phyloP scores from a whole-genome alignment of 2,113 vertebrate species.

The Ceyx margarethae region DNA sequence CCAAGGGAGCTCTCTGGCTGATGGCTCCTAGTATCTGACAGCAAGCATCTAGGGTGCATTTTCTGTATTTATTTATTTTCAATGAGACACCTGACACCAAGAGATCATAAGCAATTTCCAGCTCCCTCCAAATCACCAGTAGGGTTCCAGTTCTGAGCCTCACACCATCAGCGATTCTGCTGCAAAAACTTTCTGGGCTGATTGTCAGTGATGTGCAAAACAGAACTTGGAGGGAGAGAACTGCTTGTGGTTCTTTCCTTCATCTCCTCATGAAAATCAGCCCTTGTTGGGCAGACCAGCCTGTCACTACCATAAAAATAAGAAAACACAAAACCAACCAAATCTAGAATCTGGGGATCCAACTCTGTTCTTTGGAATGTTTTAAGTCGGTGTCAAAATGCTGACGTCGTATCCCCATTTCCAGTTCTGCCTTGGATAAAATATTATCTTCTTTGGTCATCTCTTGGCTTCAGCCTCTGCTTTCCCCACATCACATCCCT shows the following conservation, averaged over 20 bases:
- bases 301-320: not conserved
- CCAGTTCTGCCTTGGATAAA: not conserved
- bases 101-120: conserved; percentile 62
- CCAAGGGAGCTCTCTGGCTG: conserved; percentile 1
- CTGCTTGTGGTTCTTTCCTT: not conserved
- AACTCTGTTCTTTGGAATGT: not conserved
- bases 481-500: not conserved
- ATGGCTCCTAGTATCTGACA: not conserved
- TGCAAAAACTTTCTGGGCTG: conserved; percentile 27
- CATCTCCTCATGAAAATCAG: not conserved
- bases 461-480: not conserved
- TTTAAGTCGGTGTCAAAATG: not conserved
- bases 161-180: conserved; percentile 27
- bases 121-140: conserved; percentile 20
- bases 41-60: conserved; percentile 9
- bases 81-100: conserved; percentile 47
- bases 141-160: conserved; percentile 3
- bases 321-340: too few relatives aligned
- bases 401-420: not conserved
- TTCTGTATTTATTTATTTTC: conserved; percentile 49
- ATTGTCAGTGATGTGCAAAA: conserved; percentile 21
- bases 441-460: not conserved
- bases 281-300: not conserved
- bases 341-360: not conserved
- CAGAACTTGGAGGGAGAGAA: not conserved